Evolutionary conservation across 2,888 invertebrate species (phyloP), one percentile per base, ranked within the genome.

Genomic region (Drosophila yooni): DNA sequence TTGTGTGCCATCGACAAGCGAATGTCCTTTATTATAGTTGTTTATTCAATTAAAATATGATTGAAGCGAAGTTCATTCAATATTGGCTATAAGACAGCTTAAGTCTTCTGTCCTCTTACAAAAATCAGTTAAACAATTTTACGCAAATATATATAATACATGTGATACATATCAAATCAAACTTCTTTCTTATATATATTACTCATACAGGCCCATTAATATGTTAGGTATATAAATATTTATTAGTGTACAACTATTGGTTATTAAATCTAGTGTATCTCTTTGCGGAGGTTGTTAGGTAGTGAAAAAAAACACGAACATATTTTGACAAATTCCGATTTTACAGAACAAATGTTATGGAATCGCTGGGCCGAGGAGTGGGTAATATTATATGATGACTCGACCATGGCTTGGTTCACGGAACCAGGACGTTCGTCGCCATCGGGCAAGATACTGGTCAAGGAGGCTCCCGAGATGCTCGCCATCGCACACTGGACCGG

Each of bases 381-480:
- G 96, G 95, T 97, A 76, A 96, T 97, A 54, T 94, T 97, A 3
- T 96, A 97, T 92, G 96, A 96, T 84, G 97, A 97, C 93, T 97
- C 97, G 15, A 96, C 96, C n/a, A 94, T 97, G 94, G 96, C 96
- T n/a, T 97, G 97, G 96, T 97, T 96, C 92, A 96, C 97, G 92
- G 93, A 93, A 75, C 93, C 93, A 8, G 93, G 93, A 0, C 88
- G 93, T 50, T 91, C 93, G 25, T 93, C 93, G 3, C 93, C 93
- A 15, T 87, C 92, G 21, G 93, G 93, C 21, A 93, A 93, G 88
- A 93, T 93, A 33, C 94, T 96, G 75, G 95, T 97, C 75, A 96
- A 96, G 91, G 96, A 97, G 89, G 95, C 96, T 31, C 96, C 97
- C 0, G 97, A 97, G 92, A 95, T 97, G 94, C 93, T 97, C 88